Percentiles rank a stretch among this genome's conserved stretches.
phyloP scores from a whole-genome alignment of 1,140 invertebrate genomes.

The Maniola jurtina region DNA sequence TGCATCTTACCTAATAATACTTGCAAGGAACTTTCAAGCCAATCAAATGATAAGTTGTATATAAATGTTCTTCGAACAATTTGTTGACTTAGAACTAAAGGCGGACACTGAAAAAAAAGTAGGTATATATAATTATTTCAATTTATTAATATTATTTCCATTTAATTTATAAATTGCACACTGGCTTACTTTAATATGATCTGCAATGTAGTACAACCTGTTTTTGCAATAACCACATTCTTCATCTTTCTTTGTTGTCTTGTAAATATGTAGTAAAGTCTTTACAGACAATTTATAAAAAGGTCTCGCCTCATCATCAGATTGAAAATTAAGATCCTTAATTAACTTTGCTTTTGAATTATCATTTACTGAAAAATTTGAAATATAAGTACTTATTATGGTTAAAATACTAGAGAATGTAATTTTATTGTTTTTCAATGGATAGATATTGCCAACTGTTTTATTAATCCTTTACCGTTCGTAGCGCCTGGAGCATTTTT shows the following conservation, averaged over 20 bases:
- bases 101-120: conserved; percentile 52
- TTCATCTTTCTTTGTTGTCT: conserved; percentile 55
- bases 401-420: neutral
- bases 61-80: conserved; percentile 66
- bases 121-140: neutral
- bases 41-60: conserved; percentile 68
- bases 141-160: neutral
- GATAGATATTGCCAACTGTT: neutral
- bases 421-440: neutral
- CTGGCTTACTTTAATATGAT: conserved; percentile 53
- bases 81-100: conserved; percentile 49
- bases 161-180: neutral
- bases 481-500: neutral
- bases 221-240: conserved; percentile 56
- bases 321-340: conserved; percentile 57
- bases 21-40: conserved; percentile 64
- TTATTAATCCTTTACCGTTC: neutral
- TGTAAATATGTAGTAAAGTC: conserved; percentile 57
- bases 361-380: conserved; percentile 9
- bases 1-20: conserved; percentile 62
- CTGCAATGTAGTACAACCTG: conserved; percentile 71
- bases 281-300: conserved; percentile 60
- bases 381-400: too few species aligned
- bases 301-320: conserved; percentile 56
- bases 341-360: conserved; percentile 22